Conservation (phyloP, 2,113 vertebrate species). For the Halcyon malimbica region DNA sequence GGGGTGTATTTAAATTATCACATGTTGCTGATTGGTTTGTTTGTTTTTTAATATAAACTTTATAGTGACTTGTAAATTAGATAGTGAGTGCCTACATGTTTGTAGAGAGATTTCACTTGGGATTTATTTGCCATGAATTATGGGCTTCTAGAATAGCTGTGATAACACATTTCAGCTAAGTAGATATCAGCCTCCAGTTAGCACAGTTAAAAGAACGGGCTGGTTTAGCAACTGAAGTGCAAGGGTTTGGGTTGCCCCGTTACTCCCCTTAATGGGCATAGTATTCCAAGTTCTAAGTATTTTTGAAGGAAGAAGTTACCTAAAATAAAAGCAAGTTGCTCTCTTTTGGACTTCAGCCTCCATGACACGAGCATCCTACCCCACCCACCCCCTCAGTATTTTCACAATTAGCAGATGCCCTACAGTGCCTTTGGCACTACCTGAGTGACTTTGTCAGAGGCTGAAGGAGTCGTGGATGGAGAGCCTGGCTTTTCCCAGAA, state of each 20-base stretch:
- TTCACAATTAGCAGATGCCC: not conserved
- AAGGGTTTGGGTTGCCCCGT: not conserved
- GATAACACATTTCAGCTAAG: not conserved
- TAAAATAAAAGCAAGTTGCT: not conserved
- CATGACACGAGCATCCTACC: not conserved
- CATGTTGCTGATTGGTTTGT: not conserved
- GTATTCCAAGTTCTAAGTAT: not conserved
- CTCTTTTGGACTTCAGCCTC: not conserved
- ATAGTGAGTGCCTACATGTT: not conserved
- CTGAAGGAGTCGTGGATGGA: not conserved
- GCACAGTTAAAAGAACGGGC: not conserved
- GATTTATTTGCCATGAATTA: not conserved
- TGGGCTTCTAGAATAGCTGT: not conserved
- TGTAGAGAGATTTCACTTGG: not conserved
- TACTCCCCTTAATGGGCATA: not conserved
- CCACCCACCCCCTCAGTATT: not conserved
- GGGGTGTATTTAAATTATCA: not conserved
- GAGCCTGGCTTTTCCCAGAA: not conserved
- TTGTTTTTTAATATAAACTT: not conserved
- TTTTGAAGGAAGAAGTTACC: not conserved
- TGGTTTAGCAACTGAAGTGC: not conserved
- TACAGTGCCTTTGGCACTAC: not conserved
- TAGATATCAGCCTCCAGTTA: not conserved
- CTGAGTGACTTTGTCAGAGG: not conserved
- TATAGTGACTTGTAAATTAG: not conserved